These are phyloP conservation scores for Volucella inflata DNA, from an alignment of 2,888 invertebrate species.

Conservation along the genomic window DNA sequence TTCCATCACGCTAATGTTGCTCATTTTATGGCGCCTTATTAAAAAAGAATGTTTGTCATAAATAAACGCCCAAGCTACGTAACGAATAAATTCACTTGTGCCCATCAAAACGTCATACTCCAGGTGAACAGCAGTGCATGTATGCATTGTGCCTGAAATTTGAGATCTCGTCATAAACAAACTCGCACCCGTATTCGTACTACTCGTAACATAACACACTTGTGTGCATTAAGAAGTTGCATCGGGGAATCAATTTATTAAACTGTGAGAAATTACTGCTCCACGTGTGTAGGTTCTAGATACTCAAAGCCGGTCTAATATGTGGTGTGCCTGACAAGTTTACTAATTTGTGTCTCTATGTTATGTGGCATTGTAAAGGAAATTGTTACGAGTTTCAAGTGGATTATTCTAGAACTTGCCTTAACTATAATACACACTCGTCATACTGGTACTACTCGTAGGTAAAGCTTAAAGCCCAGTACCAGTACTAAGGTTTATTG, in stretches of 20 bases:
- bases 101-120: slow-evolving; percentile 32
- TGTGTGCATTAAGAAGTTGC: slow-evolving; percentile 68
- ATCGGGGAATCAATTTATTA: slow-evolving; percentile 43
- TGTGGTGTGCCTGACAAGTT: slow-evolving; percentile 33
- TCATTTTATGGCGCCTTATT: slow-evolving; percentile 6
- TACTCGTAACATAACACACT: not conserved
- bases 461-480: too few relatives aligned
- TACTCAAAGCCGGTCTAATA: slow-evolving; percentile 36
- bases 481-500: slow-evolving; percentile 28
- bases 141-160: slow-evolving; percentile 54
- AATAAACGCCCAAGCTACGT: slow-evolving; percentile 34
- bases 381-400: slow-evolving; percentile 41
- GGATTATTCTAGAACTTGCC: slow-evolving; percentile 43
- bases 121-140: slow-evolving; percentile 45
- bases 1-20: not conserved
- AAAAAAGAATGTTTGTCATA: not conserved
- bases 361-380: not conserved
- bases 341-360: slow-evolving; percentile 14
- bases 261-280: slow-evolving; percentile 44
- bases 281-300: slow-evolving; percentile 15
- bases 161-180: slow-evolving; percentile 43
- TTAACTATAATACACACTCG: too few relatives aligned
- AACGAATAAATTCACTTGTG: slow-evolving; percentile 9
- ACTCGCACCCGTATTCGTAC: not conserved
- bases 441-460: too few relatives aligned